These are phyloP conservation scores for Lasioglossum pauxillum DNA, from an alignment of 2,888 invertebrate species.

Conservation along the genomic window DNA sequence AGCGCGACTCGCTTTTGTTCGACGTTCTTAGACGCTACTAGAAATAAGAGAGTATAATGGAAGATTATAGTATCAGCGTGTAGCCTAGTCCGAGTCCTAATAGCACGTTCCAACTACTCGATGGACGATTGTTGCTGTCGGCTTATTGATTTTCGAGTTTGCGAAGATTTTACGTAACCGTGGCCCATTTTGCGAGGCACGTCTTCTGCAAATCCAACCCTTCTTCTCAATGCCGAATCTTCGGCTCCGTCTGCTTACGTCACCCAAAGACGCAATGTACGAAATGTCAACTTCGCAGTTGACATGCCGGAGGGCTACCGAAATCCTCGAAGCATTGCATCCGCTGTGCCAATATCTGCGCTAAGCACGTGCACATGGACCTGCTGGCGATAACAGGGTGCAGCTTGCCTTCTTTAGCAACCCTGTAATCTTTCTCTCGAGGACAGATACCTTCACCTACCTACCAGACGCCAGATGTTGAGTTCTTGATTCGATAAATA, in stretches of 20 bases:
- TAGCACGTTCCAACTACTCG: not conserved
- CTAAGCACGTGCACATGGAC: slow-evolving; percentile 23
- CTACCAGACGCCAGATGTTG: not conserved
- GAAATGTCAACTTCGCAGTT: slow-evolving; percentile 37
- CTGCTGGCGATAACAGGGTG: not conserved
- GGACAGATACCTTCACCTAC: not conserved
- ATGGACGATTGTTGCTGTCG: not conserved
- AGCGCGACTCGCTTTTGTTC: not conserved
- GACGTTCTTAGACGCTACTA: not conserved
- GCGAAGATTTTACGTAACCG: slow-evolving; percentile 51
- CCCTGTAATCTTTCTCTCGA: not conserved
- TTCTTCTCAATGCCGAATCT: slow-evolving; percentile 21
- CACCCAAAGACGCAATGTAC: slow-evolving; percentile 23
- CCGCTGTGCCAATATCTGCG: slow-evolving; percentile 35
- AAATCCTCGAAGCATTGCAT: slow-evolving; percentile 29
- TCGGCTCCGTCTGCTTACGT: slow-evolving; percentile 30
- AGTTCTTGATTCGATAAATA: not conserved
- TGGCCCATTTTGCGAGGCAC: slow-evolving; percentile 25
- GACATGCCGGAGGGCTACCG: not conserved
- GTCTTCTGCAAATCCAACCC: slow-evolving; percentile 29
- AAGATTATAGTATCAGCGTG: slow-evolving; percentile 4
- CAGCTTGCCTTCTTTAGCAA: not conserved
- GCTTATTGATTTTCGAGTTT: slow-evolving; percentile 41
- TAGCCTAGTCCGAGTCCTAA: not conserved
- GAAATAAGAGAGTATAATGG: not conserved